Base-by-base conservation (phyloP, 2,797 vertebrate genomes). In the Schizothorax lantsangensis region DNA sequence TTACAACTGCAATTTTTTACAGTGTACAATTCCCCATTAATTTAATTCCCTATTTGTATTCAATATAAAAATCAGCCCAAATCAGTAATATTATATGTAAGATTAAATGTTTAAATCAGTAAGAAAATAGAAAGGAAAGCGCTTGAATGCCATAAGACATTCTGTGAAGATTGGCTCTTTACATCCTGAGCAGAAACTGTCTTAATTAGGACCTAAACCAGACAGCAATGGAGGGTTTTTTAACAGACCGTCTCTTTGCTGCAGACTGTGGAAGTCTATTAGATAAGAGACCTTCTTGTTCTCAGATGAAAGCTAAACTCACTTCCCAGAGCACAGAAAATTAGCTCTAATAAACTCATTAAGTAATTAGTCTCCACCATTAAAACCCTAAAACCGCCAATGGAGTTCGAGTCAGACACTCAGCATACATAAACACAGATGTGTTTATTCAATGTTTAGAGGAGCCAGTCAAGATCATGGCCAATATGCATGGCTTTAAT, bases 41-140 rank as follows among this genome's bases (percentile, higher is more conserved):
- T 23, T 8, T 9, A 17, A 23, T 57, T 57, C 9, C 54, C 21
- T 57, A 23, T 57, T 68, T 68, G 96, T 40, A 97, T 97, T 96
- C 95, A 97, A 97, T 97, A 97, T 98, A 96, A 92, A 98, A 98
- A 98, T 96, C 89, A 96, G 91, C 85, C n/a, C 49, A 95, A 95
- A 92, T 94, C 90, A 10, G 38, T 45, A 45, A 45, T 4, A 19
- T 17, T 38, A 33, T 36, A 17, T 21, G 8, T 38, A 38, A 9
- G 3, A 38, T 17, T 40, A 52, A 7, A 38, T 14, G 2, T 43
- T n/a, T 59, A 40, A n/a, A 43, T 62, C 17, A 10, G 36, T 79
- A 26, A 26, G 54, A 43, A 38, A 62, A 79, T 62, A 23, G 15
- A 30, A 3, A 45, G 57, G 15, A 79, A 64, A 83, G 23, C 30